A percentile compares a stretch with the other conserved stretches of the same genome.
phyloP scores from a whole-genome alignment of 2,113 vertebrate species.

The Macrotis lagotis region DNA sequence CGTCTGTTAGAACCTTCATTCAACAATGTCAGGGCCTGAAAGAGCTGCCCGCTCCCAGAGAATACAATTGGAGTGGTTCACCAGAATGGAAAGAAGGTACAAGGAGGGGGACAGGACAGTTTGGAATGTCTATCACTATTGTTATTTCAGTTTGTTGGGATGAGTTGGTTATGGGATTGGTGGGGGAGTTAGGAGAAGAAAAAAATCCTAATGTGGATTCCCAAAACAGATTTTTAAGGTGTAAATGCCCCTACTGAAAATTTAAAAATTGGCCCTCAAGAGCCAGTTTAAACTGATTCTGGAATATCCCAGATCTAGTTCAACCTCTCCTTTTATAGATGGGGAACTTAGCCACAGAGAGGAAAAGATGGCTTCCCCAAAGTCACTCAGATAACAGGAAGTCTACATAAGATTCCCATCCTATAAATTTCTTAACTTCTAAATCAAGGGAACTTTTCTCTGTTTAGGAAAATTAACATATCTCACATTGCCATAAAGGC shows the following conservation, averaged over 20 bases:
- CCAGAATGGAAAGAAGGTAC: accelerated
- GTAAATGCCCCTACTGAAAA: background rate
- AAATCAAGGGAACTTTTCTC: background rate
- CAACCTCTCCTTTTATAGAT: background rate
- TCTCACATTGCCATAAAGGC: background rate
- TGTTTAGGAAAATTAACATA: background rate
- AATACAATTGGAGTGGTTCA: background rate
- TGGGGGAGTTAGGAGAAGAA: background rate
- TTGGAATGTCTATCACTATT: background rate
- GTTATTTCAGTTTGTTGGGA: background rate
- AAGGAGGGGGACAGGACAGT: accelerated
- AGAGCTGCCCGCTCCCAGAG: background rate
- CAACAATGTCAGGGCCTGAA: conserved; percentile 65
- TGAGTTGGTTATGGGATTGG: background rate
- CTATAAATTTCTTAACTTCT: background rate
- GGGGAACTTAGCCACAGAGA: background rate
- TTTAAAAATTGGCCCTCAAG: background rate
- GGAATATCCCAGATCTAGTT: background rate
- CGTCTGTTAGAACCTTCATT: conserved; percentile 62
- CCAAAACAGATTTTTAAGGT: background rate
- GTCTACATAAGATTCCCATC: background rate
- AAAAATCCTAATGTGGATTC: background rate
- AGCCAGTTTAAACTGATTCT: background rate
- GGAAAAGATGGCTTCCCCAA: background rate
- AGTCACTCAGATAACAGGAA: background rate